Percentiles rank a stretch among this genome's conserved stretches.
Evolutionary conservation across 1,140 invertebrate genomes (phyloP).

Genomic region (Eufriesea mexicana): DNA sequence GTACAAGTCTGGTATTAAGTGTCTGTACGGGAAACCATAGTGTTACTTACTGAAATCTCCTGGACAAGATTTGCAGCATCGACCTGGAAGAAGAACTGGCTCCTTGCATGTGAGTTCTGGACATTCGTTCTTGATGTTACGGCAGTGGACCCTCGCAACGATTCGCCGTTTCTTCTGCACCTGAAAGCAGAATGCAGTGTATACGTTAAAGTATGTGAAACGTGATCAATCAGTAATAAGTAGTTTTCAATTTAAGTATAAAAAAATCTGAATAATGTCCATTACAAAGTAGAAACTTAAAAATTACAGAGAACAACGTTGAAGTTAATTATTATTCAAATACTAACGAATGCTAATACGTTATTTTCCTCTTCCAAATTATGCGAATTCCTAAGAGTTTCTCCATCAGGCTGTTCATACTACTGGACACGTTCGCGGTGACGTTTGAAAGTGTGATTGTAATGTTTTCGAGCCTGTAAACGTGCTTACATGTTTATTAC

Average conservation of each 20-base stretch:
- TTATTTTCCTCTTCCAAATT: background rate
- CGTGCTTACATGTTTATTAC: slow-evolving; percentile 46
- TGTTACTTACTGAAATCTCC: slow-evolving; percentile 89
- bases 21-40: background rate
- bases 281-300: background rate
- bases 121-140: slow-evolving; percentile 95
- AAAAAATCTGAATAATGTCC: no score
- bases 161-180: slow-evolving; percentile 94
- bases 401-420: background rate
- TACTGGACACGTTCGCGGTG: background rate
- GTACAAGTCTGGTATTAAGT: background rate
- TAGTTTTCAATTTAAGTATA: background rate
- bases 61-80: slow-evolving; percentile 95
- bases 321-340: background rate
- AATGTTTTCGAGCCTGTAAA: slow-evolving; percentile 9
- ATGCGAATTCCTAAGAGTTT: slow-evolving; percentile 13
- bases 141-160: slow-evolving; percentile 91
- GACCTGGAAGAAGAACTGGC: slow-evolving; percentile 91
- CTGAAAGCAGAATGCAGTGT: slow-evolving; percentile 82
- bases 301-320: background rate
- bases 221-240: background rate
- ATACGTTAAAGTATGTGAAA: background rate
- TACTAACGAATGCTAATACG: background rate
- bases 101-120: slow-evolving; percentile 92
- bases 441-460: slow-evolving; percentile 33